Percentiles rank a stretch among this genome's conserved stretches.
phyloP scores from a whole-genome alignment of 64 coral and sea anemone species.

The Montipora cactus region DNA sequence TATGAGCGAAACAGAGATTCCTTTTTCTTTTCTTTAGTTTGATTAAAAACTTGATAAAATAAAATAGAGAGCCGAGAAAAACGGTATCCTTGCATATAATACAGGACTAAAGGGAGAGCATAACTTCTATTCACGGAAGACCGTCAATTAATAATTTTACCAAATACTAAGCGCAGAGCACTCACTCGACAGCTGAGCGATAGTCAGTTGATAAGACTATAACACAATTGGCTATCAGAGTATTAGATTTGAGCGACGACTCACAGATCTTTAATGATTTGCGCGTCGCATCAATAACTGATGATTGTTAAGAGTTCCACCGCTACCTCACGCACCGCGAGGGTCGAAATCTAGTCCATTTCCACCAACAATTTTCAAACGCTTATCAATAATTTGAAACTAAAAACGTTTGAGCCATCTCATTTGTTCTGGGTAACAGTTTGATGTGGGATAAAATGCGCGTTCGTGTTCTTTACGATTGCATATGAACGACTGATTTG shows the following conservation, averaged over 20 bases:
- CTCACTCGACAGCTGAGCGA: not conserved
- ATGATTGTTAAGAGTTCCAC: not conserved
- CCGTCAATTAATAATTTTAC: not conserved
- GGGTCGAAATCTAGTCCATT: not conserved
- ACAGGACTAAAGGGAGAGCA: too few relatives aligned
- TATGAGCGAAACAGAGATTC: too few relatives aligned
- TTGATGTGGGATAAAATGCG: not conserved
- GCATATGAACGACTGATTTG: not conserved
- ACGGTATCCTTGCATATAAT: not conserved
- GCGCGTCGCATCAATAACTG: not conserved
- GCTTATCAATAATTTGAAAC: not conserved
- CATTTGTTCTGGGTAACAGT: not conserved
- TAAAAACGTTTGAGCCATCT: not conserved
- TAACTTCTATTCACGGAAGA: too few relatives aligned
- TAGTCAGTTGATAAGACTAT: not conserved
- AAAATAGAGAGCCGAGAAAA: too few relatives aligned
- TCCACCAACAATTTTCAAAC: not conserved
- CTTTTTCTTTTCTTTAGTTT: too few relatives aligned
- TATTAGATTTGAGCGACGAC: not conserved
- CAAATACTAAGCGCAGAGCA: not conserved
- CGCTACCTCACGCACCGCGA: not conserved
- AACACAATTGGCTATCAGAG: not conserved
- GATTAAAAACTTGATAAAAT: too few relatives aligned
- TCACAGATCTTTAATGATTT: constrained; percentile 2
- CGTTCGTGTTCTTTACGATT: not conserved